Evolutionary conservation across 2,888 invertebrate genomes (phyloP), one percentile per base, ranked within the genome.

Genomic region (Microplitis deprimator): DNA sequence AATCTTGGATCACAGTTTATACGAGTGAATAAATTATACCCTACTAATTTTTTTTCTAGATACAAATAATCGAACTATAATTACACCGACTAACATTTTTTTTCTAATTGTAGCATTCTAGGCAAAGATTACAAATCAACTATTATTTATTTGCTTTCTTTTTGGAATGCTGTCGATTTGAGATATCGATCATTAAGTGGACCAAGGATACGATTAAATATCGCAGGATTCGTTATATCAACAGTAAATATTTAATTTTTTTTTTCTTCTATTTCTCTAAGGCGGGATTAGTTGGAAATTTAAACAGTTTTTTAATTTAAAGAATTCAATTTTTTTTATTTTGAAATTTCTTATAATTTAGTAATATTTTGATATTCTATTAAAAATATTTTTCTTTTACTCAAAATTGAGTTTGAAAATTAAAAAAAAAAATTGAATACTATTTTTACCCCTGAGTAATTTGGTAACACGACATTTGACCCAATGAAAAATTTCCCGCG

Each of bases 121-220:
- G 81, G 83, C 1, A 75, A 68, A 64, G 75, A 82, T 39, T 60
- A 73, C n/a, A 77, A 82, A 20, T 82, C 81, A 68, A 79, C 84
- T 1, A 80, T 81, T 40, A 79, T 80, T 68, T 88, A 88, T 73
- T 72, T 87, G 17, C 40, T 87, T 7, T 82, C 88, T 1, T 88
- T 86, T 68, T 88, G 87, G 87, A 85, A 87, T 73, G 88, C 84
- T 7, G 86, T 88, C 1, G 88, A 88, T 77, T 84, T 88, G 68
- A 83, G 87, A 69, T 88, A 85, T 41, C 82, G 88, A 69, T 76
- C 79, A 41, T 79, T 88, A 10, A 74, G 69, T 5, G 79, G 83
- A 38, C 88, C 88, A 1, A 80, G 76, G 70, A 83, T 88, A 68
- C 85, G 87, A 39, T 77, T 88, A 6, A 86, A 86, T 75, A 84